Conservation (phyloP, 2,888 invertebrate species). For the Xanthia icteritia region DNA sequence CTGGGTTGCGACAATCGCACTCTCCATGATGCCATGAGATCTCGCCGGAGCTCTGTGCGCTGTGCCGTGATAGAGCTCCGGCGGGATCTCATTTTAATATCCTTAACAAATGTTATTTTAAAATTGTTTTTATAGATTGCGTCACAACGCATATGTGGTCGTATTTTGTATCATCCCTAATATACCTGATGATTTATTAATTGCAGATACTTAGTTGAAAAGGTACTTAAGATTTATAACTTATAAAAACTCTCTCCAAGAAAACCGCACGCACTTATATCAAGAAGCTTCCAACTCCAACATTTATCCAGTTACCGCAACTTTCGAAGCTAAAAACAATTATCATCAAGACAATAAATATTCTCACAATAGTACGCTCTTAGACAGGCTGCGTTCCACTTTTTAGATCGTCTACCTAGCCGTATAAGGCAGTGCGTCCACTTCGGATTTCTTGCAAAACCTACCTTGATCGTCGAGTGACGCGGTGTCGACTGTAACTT, state of each 20-base stretch:
- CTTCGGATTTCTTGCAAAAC: constrained; percentile 76
- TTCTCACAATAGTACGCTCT: constrained; percentile 61
- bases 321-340: constrained; percentile 66
- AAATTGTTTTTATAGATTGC: neutral
- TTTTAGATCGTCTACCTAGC: constrained; percentile 75
- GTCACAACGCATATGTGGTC: neutral
- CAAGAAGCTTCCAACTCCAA: constrained; percentile 39
- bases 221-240: neutral
- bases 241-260: constrained; percentile 12
- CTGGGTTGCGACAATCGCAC: too few species aligned
- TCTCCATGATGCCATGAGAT: too few species aligned
- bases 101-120: neutral
- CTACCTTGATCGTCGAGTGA: constrained; percentile 74
- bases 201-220: neutral
- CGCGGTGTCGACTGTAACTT: constrained; percentile 56
- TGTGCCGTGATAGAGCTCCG: too few species aligned
- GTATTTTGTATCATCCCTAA: neutral
- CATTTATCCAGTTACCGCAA: constrained; percentile 59
- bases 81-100: too few species aligned
- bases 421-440: constrained; percentile 75
- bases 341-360: constrained; percentile 68
- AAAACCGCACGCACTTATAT: constrained; percentile 28
- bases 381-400: constrained; percentile 71
- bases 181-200: neutral
- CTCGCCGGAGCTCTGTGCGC: too few species aligned